Evolutionary conservation across 2,888 invertebrate genomes (phyloP), one percentile per base, ranked within the genome.

Genomic region (Coenonympha arcania): DNA sequence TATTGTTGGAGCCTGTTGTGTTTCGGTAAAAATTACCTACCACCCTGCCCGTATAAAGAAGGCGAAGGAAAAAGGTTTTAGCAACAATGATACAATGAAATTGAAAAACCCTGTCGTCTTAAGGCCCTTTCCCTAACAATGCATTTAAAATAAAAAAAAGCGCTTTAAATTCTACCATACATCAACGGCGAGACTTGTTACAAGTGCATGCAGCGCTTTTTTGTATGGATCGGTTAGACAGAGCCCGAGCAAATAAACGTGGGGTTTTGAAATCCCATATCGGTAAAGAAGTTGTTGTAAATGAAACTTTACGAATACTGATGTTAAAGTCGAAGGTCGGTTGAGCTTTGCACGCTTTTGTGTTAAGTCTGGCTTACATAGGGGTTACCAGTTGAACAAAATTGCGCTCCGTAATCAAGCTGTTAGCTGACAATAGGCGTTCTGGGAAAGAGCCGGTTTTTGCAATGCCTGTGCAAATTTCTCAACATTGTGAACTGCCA

Each of bases 341-440:
- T 48, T 60, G 58, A 6, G 9, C 24, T 37, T 4, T 22, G 26
- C 24, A 46, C 19, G 44, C 60, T 63, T 71, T 79, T 69, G 69
- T 77, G 77, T 71, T 76, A 76, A 71, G 68, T 69, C 65, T 67
- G 69, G 73, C 79, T 78, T 82, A 84, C 79, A 81, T 83, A 83
- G 79, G 83, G 83, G 80, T 80, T 77, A 73, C 70, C 68, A 73
- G 78, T 70, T 75, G 71, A 69, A 72, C 78, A 71, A 78, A 83
- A 82, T 82, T 81, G 83, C 79, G 74, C 76, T 73, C 71, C 68
- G 76, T 77, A 76, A 78, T 77, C 74, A 74, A 64, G 69, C n/a
- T n/a, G n/a, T n/a, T n/a, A n/a, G n/a, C 61, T 69, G 69, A 85
- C 85, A 86, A 86, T 79, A 73, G 83, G 65, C 64, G 70, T 85